Percentiles rank a stretch among this genome's conserved stretches.
Evolutionary conservation across 2,888 invertebrate genomes (phyloP).

Genomic region (Iphiclides podalirius): DNA sequence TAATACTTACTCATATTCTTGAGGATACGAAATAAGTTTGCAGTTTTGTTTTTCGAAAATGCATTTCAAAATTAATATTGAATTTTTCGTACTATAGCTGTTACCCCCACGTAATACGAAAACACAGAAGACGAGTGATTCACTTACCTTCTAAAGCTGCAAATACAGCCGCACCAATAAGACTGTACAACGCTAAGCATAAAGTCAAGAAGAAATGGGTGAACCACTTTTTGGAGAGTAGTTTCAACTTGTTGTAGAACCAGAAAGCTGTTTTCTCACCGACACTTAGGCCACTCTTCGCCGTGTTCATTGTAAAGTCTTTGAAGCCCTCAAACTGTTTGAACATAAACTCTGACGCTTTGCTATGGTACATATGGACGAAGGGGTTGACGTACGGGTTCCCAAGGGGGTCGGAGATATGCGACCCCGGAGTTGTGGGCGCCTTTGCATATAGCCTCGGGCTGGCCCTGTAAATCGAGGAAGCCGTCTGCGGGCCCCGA

Average conservation of each 20-base stretch:
- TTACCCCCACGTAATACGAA: no score
- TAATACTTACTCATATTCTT: no score
- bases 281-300: conserved; percentile 89
- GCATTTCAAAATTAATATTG: no score
- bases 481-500: conserved; percentile 43
- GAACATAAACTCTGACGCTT: conserved; percentile 88
- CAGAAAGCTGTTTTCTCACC: conserved; percentile 91
- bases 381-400: conserved; percentile 66
- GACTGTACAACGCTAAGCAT: conserved; percentile 88
- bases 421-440: conserved; percentile 54
- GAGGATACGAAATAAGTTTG: no score
- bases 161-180: conserved; percentile 90
- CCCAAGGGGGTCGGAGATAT: conserved; percentile 54
- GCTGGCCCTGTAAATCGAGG: conserved; percentile 40
- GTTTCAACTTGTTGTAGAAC: conserved; percentile 88
- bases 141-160: conserved; percentile 88
- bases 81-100: no score
- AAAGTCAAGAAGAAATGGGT: conserved; percentile 92
- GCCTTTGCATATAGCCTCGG: conserved; percentile 46
- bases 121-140: no score
- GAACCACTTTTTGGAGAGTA: conserved; percentile 91
- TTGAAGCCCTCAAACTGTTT: conserved; percentile 89
- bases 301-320: conserved; percentile 85
- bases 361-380: conserved; percentile 80
- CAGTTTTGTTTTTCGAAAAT: no score